phyloP scores from a whole-genome alignment of 1,140 invertebrate species.

The Rhopalosiphum maidis region DNA sequence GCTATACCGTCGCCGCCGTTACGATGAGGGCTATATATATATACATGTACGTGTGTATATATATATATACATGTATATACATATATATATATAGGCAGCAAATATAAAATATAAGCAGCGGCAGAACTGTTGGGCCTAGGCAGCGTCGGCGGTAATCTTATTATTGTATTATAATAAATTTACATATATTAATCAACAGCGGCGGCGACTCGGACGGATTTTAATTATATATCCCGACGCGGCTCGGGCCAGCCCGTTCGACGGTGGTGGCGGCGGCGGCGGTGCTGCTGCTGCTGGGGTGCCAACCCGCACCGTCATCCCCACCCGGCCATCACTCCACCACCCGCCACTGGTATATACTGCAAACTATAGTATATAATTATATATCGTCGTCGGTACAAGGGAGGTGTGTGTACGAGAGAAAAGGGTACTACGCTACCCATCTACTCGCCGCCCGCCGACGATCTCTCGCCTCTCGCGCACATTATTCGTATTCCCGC shows the following conservation, averaged over 20 bases:
- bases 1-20: not conserved
- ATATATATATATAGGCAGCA: slow-evolving; percentile 2
- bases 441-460: not conserved
- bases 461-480: slow-evolving; percentile 1
- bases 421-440: slow-evolving; percentile 38
- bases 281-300: slow-evolving; percentile 38
- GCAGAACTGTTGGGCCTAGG: slow-evolving; percentile 37
- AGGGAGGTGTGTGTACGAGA: slow-evolving; percentile 50
- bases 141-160: slow-evolving; percentile 52
- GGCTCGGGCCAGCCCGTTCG: slow-evolving; percentile 35
- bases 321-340: not conserved
- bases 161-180: slow-evolving; percentile 55
- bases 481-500: slow-evolving; percentile 36
- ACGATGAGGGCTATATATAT: not conserved
- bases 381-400: slow-evolving; percentile 39
- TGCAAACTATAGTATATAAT: slow-evolving; percentile 50
- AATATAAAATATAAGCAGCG: slow-evolving; percentile 53
- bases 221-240: slow-evolving; percentile 54
- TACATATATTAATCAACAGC: slow-evolving; percentile 55
- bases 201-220: slow-evolving; percentile 53
- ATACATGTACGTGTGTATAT: not conserved
- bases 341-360: slow-evolving; percentile 12
- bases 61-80: not conserved
- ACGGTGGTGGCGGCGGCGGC: not conserved
- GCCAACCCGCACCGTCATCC: slow-evolving; percentile 11